Conservation (phyloP, 2,888 invertebrate genomes). For the Dicycla oo region DNA sequence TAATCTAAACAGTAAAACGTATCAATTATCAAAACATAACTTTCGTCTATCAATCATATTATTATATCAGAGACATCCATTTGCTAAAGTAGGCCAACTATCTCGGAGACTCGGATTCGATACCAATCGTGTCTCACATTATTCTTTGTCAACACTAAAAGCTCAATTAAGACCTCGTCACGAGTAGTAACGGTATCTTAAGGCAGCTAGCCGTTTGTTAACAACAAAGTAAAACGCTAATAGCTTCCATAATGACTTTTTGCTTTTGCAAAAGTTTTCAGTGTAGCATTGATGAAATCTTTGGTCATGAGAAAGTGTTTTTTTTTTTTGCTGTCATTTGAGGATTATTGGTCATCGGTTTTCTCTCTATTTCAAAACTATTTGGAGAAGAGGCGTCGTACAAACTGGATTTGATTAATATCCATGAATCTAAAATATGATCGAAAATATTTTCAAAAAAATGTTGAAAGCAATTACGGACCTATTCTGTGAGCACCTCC, state of each 20-base stretch:
- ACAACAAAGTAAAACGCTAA: constrained; percentile 54
- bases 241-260: constrained; percentile 44
- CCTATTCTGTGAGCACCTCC: constrained; percentile 62
- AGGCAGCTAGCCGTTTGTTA: constrained; percentile 61
- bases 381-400: not conserved
- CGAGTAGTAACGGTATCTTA: constrained; percentile 64
- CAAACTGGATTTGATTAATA: constrained; percentile 36
- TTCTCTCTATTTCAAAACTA: constrained; percentile 7
- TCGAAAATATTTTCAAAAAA: constrained; percentile 45
- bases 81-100: constrained; percentile 68
- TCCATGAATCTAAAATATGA: constrained; percentile 40
- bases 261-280: constrained; percentile 37
- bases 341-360: constrained; percentile 25
- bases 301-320: constrained; percentile 27
- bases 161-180: constrained; percentile 80
- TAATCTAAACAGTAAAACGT: constrained; percentile 34
- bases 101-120: constrained; percentile 64
- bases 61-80: constrained; percentile 58
- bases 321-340: constrained; percentile 25
- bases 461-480: constrained; percentile 64
- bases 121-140: constrained; percentile 76
- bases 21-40: constrained; percentile 54
- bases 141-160: constrained; percentile 82
- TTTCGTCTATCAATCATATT: constrained; percentile 67
- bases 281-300: constrained; percentile 30